Conservation (phyloP, 2,888 invertebrate genomes). For the Xestia c-nigrum region DNA sequence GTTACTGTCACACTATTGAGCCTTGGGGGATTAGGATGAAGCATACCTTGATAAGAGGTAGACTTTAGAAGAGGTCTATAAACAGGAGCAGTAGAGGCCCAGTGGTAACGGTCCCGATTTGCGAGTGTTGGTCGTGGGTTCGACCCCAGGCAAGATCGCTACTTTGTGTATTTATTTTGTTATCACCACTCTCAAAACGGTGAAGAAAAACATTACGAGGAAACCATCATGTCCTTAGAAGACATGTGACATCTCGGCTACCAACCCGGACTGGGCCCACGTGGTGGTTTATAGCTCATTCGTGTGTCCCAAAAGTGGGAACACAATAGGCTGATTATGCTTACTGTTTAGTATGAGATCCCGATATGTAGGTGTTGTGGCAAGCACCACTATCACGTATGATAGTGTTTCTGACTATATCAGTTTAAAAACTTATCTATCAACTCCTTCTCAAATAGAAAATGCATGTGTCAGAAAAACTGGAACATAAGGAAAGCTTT, state of each 20-base stretch:
- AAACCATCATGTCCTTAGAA: background rate
- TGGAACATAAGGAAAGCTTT: background rate
- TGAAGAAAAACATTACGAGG: background rate
- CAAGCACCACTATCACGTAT: too few species aligned
- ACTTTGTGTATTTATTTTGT: background rate
- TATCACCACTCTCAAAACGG: background rate
- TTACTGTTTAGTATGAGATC: too few species aligned
- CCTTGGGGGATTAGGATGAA: background rate
- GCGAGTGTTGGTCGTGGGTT: background rate
- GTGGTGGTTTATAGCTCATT: background rate
- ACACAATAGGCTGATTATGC: too few species aligned
- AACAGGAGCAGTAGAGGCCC: too few species aligned
- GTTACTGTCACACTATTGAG: slow-evolving; percentile 26
- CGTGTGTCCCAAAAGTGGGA: too few species aligned
- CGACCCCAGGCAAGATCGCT: background rate
- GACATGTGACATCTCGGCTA: background rate
- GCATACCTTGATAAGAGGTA: background rate
- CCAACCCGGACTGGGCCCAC: too few species aligned
- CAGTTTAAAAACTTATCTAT: background rate
- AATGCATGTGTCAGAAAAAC: background rate
- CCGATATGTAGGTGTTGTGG: too few species aligned
- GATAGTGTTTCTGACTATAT: too few species aligned
- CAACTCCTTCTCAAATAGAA: background rate
- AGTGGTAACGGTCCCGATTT: background rate
- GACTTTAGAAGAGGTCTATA: background rate